A percentile compares a stretch with the other conserved stretches of the same genome.
These are phyloP conservation scores for Rhynchomys soricoides DNA, from an alignment of 2,113 vertebrate genomes.

Conservation along the genomic window DNA sequence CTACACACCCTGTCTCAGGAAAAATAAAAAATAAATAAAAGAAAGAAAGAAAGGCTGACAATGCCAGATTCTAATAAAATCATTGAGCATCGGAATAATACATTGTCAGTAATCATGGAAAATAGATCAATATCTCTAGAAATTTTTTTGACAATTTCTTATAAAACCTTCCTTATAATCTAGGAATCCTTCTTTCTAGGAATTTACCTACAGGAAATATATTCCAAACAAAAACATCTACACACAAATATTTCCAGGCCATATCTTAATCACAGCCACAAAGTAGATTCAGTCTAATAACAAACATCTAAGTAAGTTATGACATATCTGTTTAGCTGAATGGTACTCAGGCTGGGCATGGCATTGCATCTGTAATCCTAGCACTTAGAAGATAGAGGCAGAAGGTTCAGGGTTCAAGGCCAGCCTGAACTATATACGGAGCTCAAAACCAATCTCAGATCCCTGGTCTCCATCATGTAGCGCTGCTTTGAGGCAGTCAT, in stretches of 20 bases:
- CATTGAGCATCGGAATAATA: neutral
- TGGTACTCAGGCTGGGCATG: neutral
- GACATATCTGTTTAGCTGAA: neutral
- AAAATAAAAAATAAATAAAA: no score
- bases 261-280: neutral
- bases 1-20: no score
- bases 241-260: neutral
- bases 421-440: neutral
- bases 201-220: neutral
- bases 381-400: no score
- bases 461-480: neutral
- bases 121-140: neutral
- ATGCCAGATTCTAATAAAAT: neutral
- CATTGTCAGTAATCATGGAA: neutral
- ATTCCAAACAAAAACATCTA: constrained; percentile 29
- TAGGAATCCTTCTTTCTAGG: neutral
- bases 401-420: neutral
- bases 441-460: neutral
- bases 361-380: neutral
- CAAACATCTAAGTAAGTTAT: neutral
- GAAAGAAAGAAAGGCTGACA: neutral
- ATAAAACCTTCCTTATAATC: neutral
- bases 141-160: constrained; percentile 8
- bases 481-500: neutral
- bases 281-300: neutral